Conservation (phyloP, 1,140 invertebrate genomes). For the Leptinotarsa lineolata region DNA sequence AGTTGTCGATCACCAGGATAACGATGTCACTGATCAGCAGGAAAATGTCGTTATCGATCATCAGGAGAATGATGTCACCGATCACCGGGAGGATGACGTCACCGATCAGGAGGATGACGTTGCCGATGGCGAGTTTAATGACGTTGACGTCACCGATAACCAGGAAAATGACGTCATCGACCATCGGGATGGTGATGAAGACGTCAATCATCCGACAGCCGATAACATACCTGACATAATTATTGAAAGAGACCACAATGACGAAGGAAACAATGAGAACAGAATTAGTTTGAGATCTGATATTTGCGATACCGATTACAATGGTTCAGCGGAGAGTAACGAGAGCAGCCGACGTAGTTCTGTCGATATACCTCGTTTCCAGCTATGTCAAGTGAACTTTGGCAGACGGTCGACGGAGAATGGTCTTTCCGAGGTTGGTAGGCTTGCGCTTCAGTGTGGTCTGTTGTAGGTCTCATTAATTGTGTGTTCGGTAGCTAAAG, state of each 20-base stretch:
- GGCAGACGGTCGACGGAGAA: conserved; percentile 15
- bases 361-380: conserved; percentile 39
- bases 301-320: conserved; percentile 51
- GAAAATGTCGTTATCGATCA: no score
- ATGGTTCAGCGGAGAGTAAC: conserved; percentile 51
- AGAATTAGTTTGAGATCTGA: conserved; percentile 22
- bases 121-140: no score
- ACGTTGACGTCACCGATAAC: no score
- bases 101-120: no score
- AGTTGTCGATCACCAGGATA: conserved; percentile 10
- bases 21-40: conserved; percentile 8
- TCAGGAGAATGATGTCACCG: no score
- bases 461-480: conserved; percentile 4
- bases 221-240: conserved; percentile 10
- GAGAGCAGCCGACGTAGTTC: conserved; percentile 43
- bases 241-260: conserved; percentile 6
- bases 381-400: conserved; percentile 28
- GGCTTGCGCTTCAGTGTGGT: conserved; percentile 29
- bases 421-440: conserved; percentile 44
- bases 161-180: no score
- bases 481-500: conserved; percentile 20
- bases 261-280: conserved; percentile 36
- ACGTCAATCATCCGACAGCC: no score
- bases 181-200: no score
- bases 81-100: no score